A percentile compares a stretch with the other conserved stretches of the same genome.
These are phyloP conservation scores for Pipistrellus kuhlii DNA, from an alignment of 2,797 vertebrate genomes.

Conservation along the genomic window DNA sequence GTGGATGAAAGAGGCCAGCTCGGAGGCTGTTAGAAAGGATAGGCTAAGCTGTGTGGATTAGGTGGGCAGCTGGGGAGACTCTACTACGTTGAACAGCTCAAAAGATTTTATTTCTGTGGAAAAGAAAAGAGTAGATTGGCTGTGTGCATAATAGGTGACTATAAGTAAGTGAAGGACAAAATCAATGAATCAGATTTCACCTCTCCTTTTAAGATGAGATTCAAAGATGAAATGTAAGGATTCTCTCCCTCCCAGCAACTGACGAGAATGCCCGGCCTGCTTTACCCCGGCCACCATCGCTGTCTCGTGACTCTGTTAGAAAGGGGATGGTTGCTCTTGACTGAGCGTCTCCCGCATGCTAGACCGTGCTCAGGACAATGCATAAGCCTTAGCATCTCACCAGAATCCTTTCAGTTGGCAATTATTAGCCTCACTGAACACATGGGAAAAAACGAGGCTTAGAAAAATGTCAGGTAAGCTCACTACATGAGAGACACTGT, in stretches of 20 bases:
- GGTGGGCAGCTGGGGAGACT: not conserved
- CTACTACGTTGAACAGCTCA: not conserved
- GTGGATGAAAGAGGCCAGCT: not conserved
- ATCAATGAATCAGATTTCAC: not conserved
- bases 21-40: accelerated
- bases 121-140: not conserved
- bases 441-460: not conserved
- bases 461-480: not conserved
- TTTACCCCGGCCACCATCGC: too few relatives aligned
- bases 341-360: not conserved
- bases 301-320: not conserved
- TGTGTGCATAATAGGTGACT: not conserved
- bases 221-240: not conserved
- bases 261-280: not conserved
- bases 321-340: not conserved
- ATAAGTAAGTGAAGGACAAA: not conserved
- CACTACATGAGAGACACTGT: not conserved
- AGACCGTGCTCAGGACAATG: not conserved
- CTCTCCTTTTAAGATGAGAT: not conserved
- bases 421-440: not conserved
- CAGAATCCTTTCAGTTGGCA: not conserved
- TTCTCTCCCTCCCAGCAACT: not conserved
- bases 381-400: not conserved
- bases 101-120: not conserved
- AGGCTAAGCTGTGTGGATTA: not conserved